phyloP scores from a whole-genome alignment of 2,797 vertebrate species.

The Sciurus vulgaris region DNA sequence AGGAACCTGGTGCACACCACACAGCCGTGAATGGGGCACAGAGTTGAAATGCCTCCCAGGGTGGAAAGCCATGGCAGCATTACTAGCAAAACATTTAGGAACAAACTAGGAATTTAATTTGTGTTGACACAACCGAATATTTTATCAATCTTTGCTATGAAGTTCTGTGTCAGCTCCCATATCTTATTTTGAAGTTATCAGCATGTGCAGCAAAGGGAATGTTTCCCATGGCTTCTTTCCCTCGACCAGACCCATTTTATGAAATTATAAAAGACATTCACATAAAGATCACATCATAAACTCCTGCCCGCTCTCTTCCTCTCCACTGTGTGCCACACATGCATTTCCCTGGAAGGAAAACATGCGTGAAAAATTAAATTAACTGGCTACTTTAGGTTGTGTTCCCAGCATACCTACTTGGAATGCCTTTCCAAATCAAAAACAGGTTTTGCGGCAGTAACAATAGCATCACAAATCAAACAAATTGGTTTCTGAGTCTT shows the following conservation, averaged over 20 bases:
- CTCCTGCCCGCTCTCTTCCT: not conserved
- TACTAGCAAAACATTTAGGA: not conserved
- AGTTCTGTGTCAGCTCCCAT: not conserved
- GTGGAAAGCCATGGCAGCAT: no score
- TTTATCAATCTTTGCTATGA: not conserved
- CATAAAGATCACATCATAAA: not conserved
- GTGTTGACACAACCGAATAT: not conserved
- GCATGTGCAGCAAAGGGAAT: not conserved
- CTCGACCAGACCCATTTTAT: not conserved
- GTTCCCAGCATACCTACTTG: not conserved
- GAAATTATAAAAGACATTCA: not conserved
- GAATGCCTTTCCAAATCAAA: not conserved
- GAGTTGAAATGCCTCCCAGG: no score
- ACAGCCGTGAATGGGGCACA: rapidly evolving
- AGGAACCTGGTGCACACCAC: not conserved
- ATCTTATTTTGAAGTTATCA: not conserved
- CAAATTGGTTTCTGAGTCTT: not conserved
- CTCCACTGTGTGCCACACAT: rapidly evolving
- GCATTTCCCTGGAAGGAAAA: slow-evolving; percentile 24
- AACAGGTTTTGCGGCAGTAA: not conserved
- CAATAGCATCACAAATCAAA: not conserved
- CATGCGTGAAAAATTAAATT: not conserved
- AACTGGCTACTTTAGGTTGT: not conserved
- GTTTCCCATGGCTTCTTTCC: not conserved
- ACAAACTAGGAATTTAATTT: not conserved